Evolutionary conservation across 2,113 vertebrate genomes (phyloP).

Genomic region (Laticauda colubrina): DNA sequence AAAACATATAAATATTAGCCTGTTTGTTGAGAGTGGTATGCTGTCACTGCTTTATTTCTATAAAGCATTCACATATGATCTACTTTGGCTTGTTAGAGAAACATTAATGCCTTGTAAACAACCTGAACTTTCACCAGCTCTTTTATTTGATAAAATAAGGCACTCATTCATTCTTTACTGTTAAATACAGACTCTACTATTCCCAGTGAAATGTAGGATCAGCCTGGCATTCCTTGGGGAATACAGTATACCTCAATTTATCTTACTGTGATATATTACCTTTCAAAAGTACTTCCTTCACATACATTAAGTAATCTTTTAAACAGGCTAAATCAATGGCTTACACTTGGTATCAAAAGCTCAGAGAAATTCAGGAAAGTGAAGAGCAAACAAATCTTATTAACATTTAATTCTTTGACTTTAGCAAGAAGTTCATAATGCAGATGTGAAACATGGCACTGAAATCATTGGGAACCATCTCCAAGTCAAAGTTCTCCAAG

Average conservation of each 20-base stretch:
- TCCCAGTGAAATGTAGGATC: slow-evolving; percentile 14
- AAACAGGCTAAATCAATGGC: slow-evolving; percentile 35
- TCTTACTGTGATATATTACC: slow-evolving; percentile 48
- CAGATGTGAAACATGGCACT: slow-evolving; percentile 45
- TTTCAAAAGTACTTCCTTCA: slow-evolving; percentile 53
- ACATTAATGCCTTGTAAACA: slow-evolving; percentile 7
- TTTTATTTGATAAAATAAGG: slow-evolving; percentile 24
- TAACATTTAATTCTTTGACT: slow-evolving; percentile 44
- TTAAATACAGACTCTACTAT: slow-evolving; percentile 5
- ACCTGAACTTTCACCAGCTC: neutral
- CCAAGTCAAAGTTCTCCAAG: slow-evolving; percentile 33
- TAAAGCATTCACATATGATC: neutral
- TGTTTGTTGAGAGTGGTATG: neutral
- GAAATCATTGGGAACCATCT: slow-evolving; percentile 33
- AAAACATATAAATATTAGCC: neutral
- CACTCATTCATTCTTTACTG: slow-evolving; percentile 29
- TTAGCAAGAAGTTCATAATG: slow-evolving; percentile 45
- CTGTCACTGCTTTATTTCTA: neutral
- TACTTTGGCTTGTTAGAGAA: neutral
- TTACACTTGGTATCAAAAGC: slow-evolving; percentile 4
- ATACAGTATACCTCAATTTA: slow-evolving; percentile 37
- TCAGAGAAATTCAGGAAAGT: slow-evolving; percentile 42
- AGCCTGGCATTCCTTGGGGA: slow-evolving; percentile 29
- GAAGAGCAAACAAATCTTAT: slow-evolving; percentile 33
- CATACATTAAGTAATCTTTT: slow-evolving; percentile 45